These are phyloP conservation scores for Leptopilina drosophilae DNA, from an alignment of 2,888 invertebrate genomes.

Conservation along the genomic window DNA sequence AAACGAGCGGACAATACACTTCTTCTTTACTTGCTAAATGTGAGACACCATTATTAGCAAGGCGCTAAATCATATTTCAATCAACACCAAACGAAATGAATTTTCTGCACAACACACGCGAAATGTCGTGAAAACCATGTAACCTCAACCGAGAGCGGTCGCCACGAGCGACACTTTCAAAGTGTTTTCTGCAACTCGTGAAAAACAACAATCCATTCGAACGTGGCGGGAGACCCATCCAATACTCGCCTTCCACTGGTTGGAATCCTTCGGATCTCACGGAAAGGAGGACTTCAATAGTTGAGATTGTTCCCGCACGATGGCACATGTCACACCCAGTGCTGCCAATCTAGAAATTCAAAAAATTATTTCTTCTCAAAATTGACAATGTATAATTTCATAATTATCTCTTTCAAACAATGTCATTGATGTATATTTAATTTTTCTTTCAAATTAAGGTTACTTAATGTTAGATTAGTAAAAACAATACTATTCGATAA, in stretches of 20 bases:
- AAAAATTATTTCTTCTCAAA: too few relatives aligned
- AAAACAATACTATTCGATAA: too few relatives aligned
- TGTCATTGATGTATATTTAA: too few relatives aligned
- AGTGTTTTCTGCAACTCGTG: not conserved
- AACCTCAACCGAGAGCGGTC: conserved; percentile 46
- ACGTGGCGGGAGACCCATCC: conserved; percentile 26
- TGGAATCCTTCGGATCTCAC: not conserved
- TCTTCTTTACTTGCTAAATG: not conserved
- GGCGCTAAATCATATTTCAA: too few relatives aligned
- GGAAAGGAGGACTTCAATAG: not conserved
- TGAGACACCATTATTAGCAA: not conserved
- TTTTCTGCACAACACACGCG: conserved; percentile 17
- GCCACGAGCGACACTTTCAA: conserved; percentile 48
- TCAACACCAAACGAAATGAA: not conserved
- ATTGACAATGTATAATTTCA: too few relatives aligned
- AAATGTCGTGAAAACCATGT: not conserved
- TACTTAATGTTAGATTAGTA: too few relatives aligned
- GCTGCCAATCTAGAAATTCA: too few relatives aligned
- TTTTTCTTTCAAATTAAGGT: too few relatives aligned
- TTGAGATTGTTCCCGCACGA: not conserved
- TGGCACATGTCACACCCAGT: not conserved
- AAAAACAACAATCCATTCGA: conserved; percentile 30
- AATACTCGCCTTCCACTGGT: conserved; percentile 5
- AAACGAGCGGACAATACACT: not conserved
- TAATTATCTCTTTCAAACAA: too few relatives aligned